These are phyloP conservation scores for Orthosia gracilis DNA, from an alignment of 2,888 invertebrate species.

Conservation along the genomic window DNA sequence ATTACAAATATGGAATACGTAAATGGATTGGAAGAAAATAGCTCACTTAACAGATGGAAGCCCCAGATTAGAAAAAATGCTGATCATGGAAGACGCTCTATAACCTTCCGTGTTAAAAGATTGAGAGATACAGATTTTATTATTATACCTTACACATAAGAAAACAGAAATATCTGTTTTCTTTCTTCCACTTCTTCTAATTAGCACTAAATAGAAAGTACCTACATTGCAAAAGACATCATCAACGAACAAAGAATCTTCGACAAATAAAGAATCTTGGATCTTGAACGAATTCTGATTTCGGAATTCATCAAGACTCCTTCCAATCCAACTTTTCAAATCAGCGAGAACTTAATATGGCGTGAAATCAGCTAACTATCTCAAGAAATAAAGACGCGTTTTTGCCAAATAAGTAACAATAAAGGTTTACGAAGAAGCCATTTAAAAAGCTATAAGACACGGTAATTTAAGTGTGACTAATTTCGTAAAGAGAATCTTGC, in stretches of 20 bases:
- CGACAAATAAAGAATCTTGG: too few species aligned
- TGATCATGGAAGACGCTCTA: too few species aligned
- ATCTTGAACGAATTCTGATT: background rate
- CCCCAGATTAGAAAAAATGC: too few species aligned
- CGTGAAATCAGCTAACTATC: slow-evolving; percentile 43
- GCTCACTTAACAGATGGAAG: background rate
- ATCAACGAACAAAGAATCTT: too few species aligned
- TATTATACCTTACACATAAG: too few species aligned
- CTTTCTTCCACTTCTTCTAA: too few species aligned
- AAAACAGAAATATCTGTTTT: too few species aligned
- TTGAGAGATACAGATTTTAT: too few species aligned
- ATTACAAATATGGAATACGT: background rate
- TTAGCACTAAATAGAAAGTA: too few species aligned
- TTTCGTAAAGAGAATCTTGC: slow-evolving; percentile 13
- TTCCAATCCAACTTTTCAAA: background rate
- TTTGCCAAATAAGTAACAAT: slow-evolving; percentile 15
- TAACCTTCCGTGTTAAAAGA: too few species aligned
- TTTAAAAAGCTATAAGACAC: slow-evolving; percentile 51
- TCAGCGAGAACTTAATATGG: slow-evolving; percentile 4
- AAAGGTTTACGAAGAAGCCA: slow-evolving; percentile 21
- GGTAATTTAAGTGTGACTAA: slow-evolving; percentile 43
- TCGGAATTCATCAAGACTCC: background rate
- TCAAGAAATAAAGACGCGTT: slow-evolving; percentile 11
- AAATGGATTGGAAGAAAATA: background rate
- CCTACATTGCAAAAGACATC: too few species aligned